Evolutionary conservation across 2,113 vertebrate species (phyloP).

Genomic region (Indicator maculatus): DNA sequence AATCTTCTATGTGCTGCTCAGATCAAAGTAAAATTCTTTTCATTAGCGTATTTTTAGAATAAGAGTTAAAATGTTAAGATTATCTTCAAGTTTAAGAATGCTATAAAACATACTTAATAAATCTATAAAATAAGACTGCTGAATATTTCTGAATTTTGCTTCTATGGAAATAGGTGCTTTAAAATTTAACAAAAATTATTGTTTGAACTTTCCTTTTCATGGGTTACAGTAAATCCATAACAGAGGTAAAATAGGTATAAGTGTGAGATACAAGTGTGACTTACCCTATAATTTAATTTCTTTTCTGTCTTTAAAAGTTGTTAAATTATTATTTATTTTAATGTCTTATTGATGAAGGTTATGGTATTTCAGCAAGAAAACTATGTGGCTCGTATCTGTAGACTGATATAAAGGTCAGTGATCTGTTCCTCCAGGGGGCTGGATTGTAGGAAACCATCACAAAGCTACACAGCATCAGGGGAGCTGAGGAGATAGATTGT

Average conservation of each 20-base stretch:
- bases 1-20: background rate
- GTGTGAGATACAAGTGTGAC: background rate
- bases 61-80: slow-evolving; percentile 24
- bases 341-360: background rate
- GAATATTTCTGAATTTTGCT: slow-evolving; percentile 39
- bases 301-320: background rate
- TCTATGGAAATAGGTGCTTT: slow-evolving; percentile 33
- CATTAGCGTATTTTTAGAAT: slow-evolving; percentile 1
- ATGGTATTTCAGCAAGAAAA: slow-evolving; percentile 32
- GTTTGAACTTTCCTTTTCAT: slow-evolving; percentile 32
- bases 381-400: background rate
- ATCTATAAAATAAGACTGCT: slow-evolving; percentile 12
- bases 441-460: too few species aligned
- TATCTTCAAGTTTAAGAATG: slow-evolving; percentile 24
- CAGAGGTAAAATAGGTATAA: background rate
- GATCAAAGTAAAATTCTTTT: slow-evolving; percentile 22
- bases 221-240: slow-evolving; percentile 42
- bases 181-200: slow-evolving; percentile 36
- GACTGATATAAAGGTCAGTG: background rate
- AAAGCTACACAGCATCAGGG: too few species aligned
- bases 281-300: background rate
- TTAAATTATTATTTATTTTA: background rate
- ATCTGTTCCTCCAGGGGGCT: too few species aligned
- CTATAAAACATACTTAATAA: slow-evolving; percentile 49
- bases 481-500: too few species aligned